These are phyloP conservation scores for Tragelaphus buxtoni DNA, from an alignment of 2,113 vertebrate species.

Conservation along the genomic window DNA sequence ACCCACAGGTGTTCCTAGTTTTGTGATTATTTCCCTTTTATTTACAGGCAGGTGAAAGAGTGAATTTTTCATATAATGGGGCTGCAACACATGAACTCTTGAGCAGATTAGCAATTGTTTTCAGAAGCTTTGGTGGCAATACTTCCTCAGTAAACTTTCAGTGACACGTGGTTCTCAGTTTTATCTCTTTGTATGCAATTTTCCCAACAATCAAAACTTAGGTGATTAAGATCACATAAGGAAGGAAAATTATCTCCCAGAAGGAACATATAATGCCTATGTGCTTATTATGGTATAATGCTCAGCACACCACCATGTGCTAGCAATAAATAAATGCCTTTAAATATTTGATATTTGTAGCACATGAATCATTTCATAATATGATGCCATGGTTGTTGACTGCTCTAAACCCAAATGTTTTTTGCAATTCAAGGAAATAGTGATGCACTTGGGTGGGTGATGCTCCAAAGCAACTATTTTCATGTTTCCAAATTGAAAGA, in stretches of 20 bases:
- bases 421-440: background rate
- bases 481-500: background rate
- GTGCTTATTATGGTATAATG: background rate
- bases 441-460: background rate
- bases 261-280: background rate
- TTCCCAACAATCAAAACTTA: background rate
- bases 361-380: background rate
- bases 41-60: background rate
- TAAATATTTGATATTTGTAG: background rate
- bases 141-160: background rate
- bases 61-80: background rate
- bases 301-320: background rate
- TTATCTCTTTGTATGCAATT: background rate
- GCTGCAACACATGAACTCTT: background rate
- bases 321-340: background rate
- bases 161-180: background rate
- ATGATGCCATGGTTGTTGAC: background rate
- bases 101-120: slow-evolving; percentile 15
- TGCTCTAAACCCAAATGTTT: background rate
- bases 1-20: background rate
- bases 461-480: background rate
- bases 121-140: background rate
- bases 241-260: background rate
- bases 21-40: slow-evolving; percentile 25
- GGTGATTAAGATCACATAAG: background rate